Evolutionary conservation across 2,888 invertebrate species (phyloP).

Genomic region (Coenonympha glycerion): DNA sequence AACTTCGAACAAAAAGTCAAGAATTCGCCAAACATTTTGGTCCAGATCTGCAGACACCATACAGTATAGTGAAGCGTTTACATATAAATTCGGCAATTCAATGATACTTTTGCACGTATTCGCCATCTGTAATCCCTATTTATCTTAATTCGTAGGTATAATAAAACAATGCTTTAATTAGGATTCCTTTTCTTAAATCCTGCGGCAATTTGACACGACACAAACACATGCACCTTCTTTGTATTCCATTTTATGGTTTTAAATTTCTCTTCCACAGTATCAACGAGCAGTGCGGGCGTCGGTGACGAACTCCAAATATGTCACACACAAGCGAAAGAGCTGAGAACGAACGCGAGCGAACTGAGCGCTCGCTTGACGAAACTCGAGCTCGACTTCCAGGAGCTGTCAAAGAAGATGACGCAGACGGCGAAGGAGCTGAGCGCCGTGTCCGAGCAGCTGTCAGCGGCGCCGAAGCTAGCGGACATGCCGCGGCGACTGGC

Average conservation of each 20-base stretch:
- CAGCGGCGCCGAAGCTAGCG: constrained; percentile 76
- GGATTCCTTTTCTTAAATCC: too few species aligned
- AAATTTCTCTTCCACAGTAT: constrained; percentile 54
- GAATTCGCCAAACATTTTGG: too few species aligned
- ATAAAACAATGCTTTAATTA: neutral
- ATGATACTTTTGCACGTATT: too few species aligned
- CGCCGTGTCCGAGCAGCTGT: constrained; percentile 74
- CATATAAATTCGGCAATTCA: too few species aligned
- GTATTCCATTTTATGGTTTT: neutral
- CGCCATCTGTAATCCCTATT: too few species aligned
- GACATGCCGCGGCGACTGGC: constrained; percentile 75
- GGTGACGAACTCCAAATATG: constrained; percentile 83
- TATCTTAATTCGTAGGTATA: neutral
- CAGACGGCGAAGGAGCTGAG: constrained; percentile 68
- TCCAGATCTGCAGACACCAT: too few species aligned
- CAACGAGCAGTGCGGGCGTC: constrained; percentile 81
- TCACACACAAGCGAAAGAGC: constrained; percentile 80
- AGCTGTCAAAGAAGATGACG: constrained; percentile 47
- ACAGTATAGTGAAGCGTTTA: too few species aligned
- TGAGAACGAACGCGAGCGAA: constrained; percentile 80
- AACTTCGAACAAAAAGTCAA: too few species aligned
- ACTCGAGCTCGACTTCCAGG: constrained; percentile 73
- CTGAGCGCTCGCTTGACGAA: constrained; percentile 75
- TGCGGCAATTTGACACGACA: too few species aligned
- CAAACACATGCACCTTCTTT: neutral